Evolutionary conservation across 92 coral and sea anemone species (phyloP).

Genomic region (Phenganax marumi): DNA sequence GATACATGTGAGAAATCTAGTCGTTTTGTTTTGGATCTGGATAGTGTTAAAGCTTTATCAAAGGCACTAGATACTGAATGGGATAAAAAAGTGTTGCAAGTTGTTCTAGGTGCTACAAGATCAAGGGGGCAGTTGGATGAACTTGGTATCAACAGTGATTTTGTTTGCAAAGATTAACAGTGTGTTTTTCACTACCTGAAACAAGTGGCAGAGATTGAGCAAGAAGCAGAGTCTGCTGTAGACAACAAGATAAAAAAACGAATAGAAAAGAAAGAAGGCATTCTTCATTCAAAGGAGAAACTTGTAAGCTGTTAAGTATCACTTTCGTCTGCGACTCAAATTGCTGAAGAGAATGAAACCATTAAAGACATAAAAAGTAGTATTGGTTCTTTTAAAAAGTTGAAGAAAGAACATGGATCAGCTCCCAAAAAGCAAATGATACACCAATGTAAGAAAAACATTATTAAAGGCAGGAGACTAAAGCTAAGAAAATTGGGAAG

Average conservation of each 20-base stretch:
- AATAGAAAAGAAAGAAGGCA: conserved; percentile 36
- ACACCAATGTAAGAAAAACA: conserved; percentile 37
- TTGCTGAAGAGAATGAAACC: conserved; percentile 14
- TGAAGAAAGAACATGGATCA: conserved; percentile 32
- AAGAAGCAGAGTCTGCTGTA: conserved; percentile 18
- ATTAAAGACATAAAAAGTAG: conserved; percentile 28
- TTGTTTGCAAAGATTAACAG: conserved; percentile 33
- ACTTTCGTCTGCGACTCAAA: conserved; percentile 22
- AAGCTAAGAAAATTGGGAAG: conserved; percentile 40
- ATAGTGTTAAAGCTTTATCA: conserved; percentile 26
- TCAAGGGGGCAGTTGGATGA: conserved; percentile 32
- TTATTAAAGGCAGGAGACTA: conserved; percentile 32
- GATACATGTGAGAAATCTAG: neutral
- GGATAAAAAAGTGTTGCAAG: conserved; percentile 39
- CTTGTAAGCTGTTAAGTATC: conserved; percentile 14
- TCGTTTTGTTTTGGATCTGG: conserved; percentile 29
- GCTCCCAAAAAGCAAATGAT: conserved; percentile 37
- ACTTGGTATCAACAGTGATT: conserved; percentile 45
- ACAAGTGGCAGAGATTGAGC: conserved; percentile 30
- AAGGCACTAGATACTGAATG: conserved; percentile 38
- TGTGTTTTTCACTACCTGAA: conserved; percentile 36
- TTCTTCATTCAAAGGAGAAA: conserved; percentile 16
- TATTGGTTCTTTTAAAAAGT: conserved; percentile 30
- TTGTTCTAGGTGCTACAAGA: conserved; percentile 40
- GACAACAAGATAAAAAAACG: conserved; percentile 25